A percentile compares a stretch with the other conserved stretches of the same genome.
Conservation (phyloP, 1,140 invertebrate genomes). For the Trichoplusia ni region DNA sequence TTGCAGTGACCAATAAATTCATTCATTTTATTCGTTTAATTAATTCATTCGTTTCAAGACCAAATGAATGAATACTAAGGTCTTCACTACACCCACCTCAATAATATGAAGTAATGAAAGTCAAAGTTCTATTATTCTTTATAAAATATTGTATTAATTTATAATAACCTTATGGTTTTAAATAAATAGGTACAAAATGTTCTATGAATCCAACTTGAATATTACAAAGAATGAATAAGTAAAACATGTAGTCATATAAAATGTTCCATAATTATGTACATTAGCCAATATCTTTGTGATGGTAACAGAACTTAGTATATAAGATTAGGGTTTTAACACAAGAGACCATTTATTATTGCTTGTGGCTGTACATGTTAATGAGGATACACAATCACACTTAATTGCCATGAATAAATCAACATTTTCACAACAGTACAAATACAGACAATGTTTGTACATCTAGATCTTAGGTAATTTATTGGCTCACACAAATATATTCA, state of each 20-base stretch:
- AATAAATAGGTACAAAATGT: conserved; percentile 4
- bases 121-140: not conserved
- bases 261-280: conserved; percentile 18
- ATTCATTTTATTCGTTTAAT: too few relatives aligned
- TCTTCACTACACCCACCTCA: too few relatives aligned
- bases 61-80: too few relatives aligned
- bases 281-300: conserved; percentile 18
- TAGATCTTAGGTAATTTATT: conserved; percentile 78
- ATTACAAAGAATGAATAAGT: too few relatives aligned
- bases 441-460: conserved; percentile 55
- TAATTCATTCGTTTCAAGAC: too few relatives aligned
- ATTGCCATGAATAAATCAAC: conserved; percentile 43
- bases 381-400: conserved; percentile 43
- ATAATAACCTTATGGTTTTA: not conserved
- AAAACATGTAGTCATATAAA: not conserved
- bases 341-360: conserved; percentile 32
- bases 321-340: conserved; percentile 10
- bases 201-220: not conserved
- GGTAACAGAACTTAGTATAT: conserved; percentile 8
- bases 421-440: conserved; percentile 58
- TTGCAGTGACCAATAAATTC: too few relatives aligned
- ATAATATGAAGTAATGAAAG: not conserved
- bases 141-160: not conserved
- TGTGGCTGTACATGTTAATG: conserved; percentile 31
- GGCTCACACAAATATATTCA: conserved; percentile 68